Base-by-base conservation (phyloP, 2,888 invertebrate species). In the Amaurobius ferox region DNA sequence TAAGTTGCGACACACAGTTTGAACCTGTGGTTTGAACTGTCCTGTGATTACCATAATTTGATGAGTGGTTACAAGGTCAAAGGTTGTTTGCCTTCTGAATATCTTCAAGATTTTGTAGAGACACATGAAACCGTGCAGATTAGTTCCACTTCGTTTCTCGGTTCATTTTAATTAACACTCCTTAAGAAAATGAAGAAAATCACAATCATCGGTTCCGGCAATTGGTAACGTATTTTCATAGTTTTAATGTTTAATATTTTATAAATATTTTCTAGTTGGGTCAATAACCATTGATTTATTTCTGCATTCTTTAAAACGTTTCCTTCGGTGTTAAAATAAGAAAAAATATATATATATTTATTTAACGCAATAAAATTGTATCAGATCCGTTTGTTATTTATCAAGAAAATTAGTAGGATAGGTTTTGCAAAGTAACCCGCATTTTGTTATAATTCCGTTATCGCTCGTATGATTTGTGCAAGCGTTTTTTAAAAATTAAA, bases 181-280 rank as follows among this genome's bases (percentile, higher is more conserved):
- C 35, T 23, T 6, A 16, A 29, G 35, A 55, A 73, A 39, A 88
- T 86, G 81, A 88, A 88, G 55, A 89, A 88, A 74, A 85, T 89
- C 29, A 87, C 88, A 11, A 88, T 89, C 64, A 88, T 89, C 80
- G 89, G 89, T 67, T 89, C 89, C 61, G 89, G 89, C 55, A 89
- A 89, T 83, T 89, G 89, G 83, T 85, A 85, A 62, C 19, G n/a
- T n/a, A n/a, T 67, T 19, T 7, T 19, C 48, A 16, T 19, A 7
- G 48, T 48, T 19, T 48, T 16, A 48, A 6, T 16, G 7, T 48
- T 19, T 48, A 16, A 3, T 48, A 16, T 16, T 13, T 40, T n/a
- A n/a, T 40, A 16, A 16, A 48, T 19, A 16, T 48, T n/a, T 48
- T 11, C n/a, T 48, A 16, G 23, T 2, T 16, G 23, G 48, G 48